Conservation (phyloP, 1,140 invertebrate species). For the Chionoecetes opilio region DNA sequence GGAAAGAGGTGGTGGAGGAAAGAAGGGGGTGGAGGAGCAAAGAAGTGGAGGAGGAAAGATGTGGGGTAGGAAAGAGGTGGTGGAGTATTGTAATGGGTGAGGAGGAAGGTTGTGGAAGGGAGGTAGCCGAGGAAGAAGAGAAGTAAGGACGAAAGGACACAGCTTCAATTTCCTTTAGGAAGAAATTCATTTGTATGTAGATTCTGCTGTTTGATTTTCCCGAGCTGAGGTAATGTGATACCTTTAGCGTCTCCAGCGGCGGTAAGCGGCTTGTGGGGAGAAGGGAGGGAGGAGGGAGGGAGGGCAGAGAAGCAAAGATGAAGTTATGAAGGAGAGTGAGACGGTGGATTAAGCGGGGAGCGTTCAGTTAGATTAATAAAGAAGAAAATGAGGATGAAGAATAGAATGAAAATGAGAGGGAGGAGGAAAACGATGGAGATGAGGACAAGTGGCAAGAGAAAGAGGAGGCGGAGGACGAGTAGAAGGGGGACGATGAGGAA, state of each 20-base stretch:
- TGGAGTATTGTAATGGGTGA: background rate
- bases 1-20: background rate
- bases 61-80: no score
- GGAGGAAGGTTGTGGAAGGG: background rate
- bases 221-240: slow-evolving; percentile 53
- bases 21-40: background rate
- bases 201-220: slow-evolving; percentile 50
- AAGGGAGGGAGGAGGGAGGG: background rate
- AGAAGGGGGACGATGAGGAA: background rate
- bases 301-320: background rate
- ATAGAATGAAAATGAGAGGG: no score
- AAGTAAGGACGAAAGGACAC: background rate
- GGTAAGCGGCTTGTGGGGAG: background rate
- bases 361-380: no score
- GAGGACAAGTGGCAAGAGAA: background rate
- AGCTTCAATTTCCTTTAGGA: slow-evolving; percentile 38
- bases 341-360: no score
- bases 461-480: background rate
- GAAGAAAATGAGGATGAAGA: no score
- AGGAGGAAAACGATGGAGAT: no score
- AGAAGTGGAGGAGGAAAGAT: background rate
- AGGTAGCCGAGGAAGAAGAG: background rate
- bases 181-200: slow-evolving; percentile 64
- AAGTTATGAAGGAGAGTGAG: background rate
- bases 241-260: slow-evolving; percentile 40